A percentile compares a stretch with the other conserved stretches of the same genome.
These are phyloP conservation scores for Minunthozetes semirufus DNA, from an alignment of 2,888 invertebrate genomes.

Conservation along the genomic window DNA sequence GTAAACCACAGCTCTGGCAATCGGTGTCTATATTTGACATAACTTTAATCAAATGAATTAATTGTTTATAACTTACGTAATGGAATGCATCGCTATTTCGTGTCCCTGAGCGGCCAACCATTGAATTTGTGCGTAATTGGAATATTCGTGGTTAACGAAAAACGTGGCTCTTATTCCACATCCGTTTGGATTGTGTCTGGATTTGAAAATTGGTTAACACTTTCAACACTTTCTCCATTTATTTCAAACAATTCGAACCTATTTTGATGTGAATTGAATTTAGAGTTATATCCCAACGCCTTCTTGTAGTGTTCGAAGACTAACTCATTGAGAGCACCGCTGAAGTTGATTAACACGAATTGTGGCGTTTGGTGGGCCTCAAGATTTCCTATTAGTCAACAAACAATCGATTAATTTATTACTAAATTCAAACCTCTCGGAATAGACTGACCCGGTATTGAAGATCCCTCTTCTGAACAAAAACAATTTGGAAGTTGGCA, in stretches of 20 bases:
- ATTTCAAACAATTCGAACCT: not conserved
- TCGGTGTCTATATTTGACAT: constrained; percentile 40
- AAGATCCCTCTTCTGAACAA: constrained; percentile 83
- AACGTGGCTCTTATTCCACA: constrained; percentile 84
- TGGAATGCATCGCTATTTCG: constrained; percentile 80
- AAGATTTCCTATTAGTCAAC: constrained; percentile 54
- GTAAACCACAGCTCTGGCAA: constrained; percentile 44
- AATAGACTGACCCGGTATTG: constrained; percentile 59
- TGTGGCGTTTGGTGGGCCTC: constrained; percentile 82
- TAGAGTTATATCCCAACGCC: constrained; percentile 68
- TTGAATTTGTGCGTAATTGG: constrained; percentile 89
- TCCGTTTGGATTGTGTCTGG: constrained; percentile 67
- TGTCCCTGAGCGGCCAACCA: constrained; percentile 79
- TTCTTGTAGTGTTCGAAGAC: constrained; percentile 80
- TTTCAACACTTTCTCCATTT: not conserved
- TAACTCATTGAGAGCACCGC: constrained; percentile 84
- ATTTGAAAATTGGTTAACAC: not conserved
- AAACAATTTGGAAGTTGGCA: constrained; percentile 81
- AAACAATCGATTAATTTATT: not conserved
- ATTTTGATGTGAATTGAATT: constrained; percentile 44
- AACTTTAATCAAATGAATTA: not conserved
- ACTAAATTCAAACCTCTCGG: not conserved
- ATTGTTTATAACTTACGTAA: constrained; percentile 60
- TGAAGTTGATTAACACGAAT: constrained; percentile 84
- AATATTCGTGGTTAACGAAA: constrained; percentile 83